Evolutionary conservation across 2,888 invertebrate species (phyloP), one percentile per base, ranked within the genome.

Genomic region (Amblyteles armatorius): DNA sequence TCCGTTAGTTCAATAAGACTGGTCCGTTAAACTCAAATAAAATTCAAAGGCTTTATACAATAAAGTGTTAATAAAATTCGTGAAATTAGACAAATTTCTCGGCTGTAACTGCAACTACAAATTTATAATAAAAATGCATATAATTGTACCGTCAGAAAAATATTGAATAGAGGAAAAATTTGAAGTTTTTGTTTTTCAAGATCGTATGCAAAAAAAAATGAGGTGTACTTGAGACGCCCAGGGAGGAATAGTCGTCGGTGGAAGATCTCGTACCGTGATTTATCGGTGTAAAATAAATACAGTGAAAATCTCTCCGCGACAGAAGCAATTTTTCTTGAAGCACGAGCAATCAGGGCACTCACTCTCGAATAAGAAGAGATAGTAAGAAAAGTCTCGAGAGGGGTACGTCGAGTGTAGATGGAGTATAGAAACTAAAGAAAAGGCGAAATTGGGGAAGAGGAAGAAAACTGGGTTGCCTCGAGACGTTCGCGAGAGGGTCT

Each of bases 401-500:
- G 26, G n/a, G 33, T 29, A 22, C 22, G 44, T 40, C 67, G 67
- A 40, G n/a, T 26, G 36, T 1, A 44, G 36, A 13, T 36, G 60
- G 40, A 40, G 57, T 69, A 40, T 19, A 55, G 26, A 68, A 16
- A 52, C 40, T 50, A 71, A 57, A 72, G 67, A 73, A 68, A 40
- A 68, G 52, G 71, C 36, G 57, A 77, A 78, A 78, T 72, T 78
- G 72, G 60, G 69, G 71, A 69, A 80, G 71, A 73, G 76, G 36
- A 33, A 72, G 76, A 63, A 83, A 83, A 76, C 74, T 79, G 83
- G 83, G 79, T 83, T 76, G 83, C 76, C 76, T 83, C 74, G 74
- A 83, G 71, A 63, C 79, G 60, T 63, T 73, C 52, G 26, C 67
- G 22, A 55, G 44, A 50, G 63, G 50, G 73, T 79, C 74, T 74